Evolutionary conservation across 2,888 invertebrate species (phyloP).

Genomic region (Diarsia brunnea): DNA sequence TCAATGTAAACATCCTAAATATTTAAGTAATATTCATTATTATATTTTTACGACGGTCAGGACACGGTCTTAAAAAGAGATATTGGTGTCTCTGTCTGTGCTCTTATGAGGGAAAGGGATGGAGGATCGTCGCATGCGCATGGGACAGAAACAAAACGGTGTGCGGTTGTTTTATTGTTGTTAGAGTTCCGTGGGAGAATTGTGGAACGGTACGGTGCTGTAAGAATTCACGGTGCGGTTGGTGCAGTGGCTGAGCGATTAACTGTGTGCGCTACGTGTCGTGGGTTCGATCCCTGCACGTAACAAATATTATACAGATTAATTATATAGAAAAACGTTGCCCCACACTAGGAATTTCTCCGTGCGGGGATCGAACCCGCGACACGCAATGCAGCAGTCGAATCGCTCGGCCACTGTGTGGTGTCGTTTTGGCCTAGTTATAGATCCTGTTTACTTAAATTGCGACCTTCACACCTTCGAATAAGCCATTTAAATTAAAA

Average conservation of each 20-base stretch:
- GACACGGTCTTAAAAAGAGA: conserved; percentile 58
- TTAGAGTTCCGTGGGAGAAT: conserved; percentile 52
- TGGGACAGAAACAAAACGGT: conserved; percentile 80
- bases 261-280: too few species aligned
- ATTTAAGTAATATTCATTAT: conserved; percentile 71
- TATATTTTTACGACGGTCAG: conserved; percentile 68
- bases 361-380: too few species aligned
- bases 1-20: conserved; percentile 81
- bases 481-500: background rate
- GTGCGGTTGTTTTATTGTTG: conserved; percentile 72
- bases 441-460: background rate
- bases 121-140: conserved; percentile 66
- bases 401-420: too few species aligned
- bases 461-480: too few species aligned
- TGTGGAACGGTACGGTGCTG: conserved; percentile 11
- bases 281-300: too few species aligned
- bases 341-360: too few species aligned
- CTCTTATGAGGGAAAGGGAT: conserved; percentile 21
- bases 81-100: conserved; percentile 30
- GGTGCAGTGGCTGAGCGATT: too few species aligned
- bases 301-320: too few species aligned
- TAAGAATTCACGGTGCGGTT: background rate
- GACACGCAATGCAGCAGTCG: too few species aligned
- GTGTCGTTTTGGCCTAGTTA: too few species aligned
- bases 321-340: too few species aligned